Evolutionary conservation across 2,113 vertebrate species (phyloP), one percentile per base, ranked within the genome.

Genomic region (Carollia perspicillata): DNA sequence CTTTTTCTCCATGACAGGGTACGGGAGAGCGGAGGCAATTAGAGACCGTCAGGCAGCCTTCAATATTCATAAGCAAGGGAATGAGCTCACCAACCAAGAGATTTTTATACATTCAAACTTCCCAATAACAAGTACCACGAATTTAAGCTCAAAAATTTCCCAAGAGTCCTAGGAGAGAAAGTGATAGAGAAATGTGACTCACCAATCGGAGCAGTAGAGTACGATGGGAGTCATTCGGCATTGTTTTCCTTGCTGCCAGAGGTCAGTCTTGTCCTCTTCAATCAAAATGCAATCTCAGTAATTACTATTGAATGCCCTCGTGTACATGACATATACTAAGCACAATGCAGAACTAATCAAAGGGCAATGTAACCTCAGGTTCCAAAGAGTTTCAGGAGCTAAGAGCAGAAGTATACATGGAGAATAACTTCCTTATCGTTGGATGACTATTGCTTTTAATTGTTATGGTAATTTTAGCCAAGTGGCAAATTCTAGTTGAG

Each of bases 211-310:
- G 40, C 77, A 81, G 84, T 66, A 80, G 79, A 90, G 18, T 40
- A 63, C 1, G 20, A 60, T 23, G 33, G 16, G 84, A 84, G 80
- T 87, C 55, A 35, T 33, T 69, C 6, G 18, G 53, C 80, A 28
- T 80, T 49, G 42, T 78, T 95, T 90, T 69, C 28, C 28, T 33
- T 63, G 40, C 87, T 74, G 93, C 53, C 30, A 91, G 95, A 97
- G 71, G 90, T 78, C 90, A 93, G 30, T 26, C 68, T 69, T 93
- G 71, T 93, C 78, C 35, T 85, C 68, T 63, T 94, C 81, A 84
- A 96, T 97, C 77, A 90, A 89, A 93, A 63, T 95, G 35, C 87
- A 94, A 55, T 89, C 80, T 78, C 81, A 85, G 42, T 93, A 88
- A 96, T 96, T 90, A 90, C 58, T 95, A 44, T 72, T 51, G 96